A percentile compares a stretch with the other conserved stretches of the same genome.
Evolutionary conservation across 2,113 vertebrate species (phyloP).

Genomic region (Pao palembangensis): DNA sequence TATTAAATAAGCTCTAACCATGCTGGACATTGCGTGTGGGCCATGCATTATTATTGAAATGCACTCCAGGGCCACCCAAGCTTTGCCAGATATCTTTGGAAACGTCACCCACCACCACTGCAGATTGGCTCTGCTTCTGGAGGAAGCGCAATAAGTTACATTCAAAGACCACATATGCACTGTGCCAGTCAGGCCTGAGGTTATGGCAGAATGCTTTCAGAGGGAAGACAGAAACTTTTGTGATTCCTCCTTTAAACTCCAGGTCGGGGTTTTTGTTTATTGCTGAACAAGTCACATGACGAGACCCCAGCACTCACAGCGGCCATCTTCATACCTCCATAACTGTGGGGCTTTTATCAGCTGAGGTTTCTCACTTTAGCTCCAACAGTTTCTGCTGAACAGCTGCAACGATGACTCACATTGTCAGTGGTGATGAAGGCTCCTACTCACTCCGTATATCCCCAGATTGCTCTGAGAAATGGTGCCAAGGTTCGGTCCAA

Average conservation of each 20-base stretch:
- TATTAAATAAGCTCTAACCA: conserved; percentile 24
- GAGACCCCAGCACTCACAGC: too few relatives aligned
- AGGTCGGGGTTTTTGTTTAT: background rate
- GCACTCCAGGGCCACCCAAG: conserved; percentile 54
- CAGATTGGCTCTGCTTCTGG: conserved; percentile 36
- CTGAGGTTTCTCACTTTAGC: conserved; percentile 47
- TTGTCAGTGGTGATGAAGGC: conserved; percentile 43
- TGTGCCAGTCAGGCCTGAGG: conserved; percentile 26
- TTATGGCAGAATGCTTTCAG: conserved; percentile 15
- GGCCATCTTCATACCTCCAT: background rate
- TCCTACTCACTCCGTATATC: conserved; percentile 43
- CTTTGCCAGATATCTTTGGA: conserved; percentile 59
- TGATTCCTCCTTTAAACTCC: conserved; percentile 5
- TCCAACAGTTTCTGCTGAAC: conserved; percentile 31
- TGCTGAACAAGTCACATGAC: background rate
- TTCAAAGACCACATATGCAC: conserved; percentile 24
- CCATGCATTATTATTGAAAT: conserved; percentile 39
- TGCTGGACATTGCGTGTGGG: background rate
- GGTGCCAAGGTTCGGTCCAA: conserved; percentile 11
- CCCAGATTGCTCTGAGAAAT: conserved; percentile 5
- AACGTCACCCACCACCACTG: conserved; percentile 34
- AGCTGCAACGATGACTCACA: conserved; percentile 40
- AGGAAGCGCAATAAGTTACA: conserved; percentile 33
- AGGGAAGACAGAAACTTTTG: conserved; percentile 11
- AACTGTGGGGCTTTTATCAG: conserved; percentile 9